Evolutionary conservation across 1,140 invertebrate species (phyloP).

Genomic region (Papilio helenus): DNA sequence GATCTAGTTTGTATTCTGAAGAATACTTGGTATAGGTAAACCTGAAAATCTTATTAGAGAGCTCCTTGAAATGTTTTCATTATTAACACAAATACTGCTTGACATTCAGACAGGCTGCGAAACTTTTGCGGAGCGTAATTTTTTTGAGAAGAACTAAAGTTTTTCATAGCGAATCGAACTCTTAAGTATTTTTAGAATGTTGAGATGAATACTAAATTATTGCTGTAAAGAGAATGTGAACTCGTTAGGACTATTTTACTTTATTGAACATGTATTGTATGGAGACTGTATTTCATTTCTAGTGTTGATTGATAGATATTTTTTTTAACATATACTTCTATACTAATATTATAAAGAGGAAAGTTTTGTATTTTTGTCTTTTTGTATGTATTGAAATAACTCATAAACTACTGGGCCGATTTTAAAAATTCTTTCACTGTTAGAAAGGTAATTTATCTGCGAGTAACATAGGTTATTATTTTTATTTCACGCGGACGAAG

Average conservation of each 20-base stretch:
- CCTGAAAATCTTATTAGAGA: constrained; percentile 1
- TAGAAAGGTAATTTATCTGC: too few species aligned
- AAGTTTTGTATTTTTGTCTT: too few species aligned
- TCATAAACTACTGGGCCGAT: too few species aligned
- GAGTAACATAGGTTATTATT: too few species aligned
- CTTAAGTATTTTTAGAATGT: not conserved
- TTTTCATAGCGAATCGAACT: not conserved
- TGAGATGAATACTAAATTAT: not conserved
- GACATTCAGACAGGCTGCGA: constrained; percentile 4
- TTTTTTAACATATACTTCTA: too few species aligned
- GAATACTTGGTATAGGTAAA: not conserved
- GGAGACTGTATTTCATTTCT: not conserved
- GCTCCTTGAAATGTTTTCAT: not conserved
- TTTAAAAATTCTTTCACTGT: too few species aligned
- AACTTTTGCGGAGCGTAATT: not conserved
- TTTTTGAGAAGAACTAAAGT: constrained; percentile 6
- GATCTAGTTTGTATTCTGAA: not conserved
- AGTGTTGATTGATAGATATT: not conserved
- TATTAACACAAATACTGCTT: constrained; percentile 25
- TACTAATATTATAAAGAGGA: too few species aligned
- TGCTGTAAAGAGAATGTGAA: not conserved
- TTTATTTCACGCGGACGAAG: not conserved
- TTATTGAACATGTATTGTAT: not conserved
- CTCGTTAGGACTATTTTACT: not conserved
- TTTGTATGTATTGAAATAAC: too few species aligned